Evolutionary conservation across 2,113 vertebrate species (phyloP).

Genomic region (Phalacrocorax aristotelis): DNA sequence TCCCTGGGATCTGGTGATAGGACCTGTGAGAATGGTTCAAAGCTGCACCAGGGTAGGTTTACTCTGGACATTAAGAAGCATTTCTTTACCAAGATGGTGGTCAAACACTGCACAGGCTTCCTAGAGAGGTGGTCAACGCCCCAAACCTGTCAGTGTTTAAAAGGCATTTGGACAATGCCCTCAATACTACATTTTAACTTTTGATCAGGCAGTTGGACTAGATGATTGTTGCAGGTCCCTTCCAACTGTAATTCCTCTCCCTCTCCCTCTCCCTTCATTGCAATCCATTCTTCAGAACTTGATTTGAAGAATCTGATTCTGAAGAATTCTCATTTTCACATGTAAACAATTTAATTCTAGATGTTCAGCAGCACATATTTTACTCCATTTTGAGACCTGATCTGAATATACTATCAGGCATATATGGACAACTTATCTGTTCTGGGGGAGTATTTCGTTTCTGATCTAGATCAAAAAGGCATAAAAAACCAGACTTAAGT

Average conservation of each 20-base stretch:
- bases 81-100: background rate
- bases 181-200: background rate
- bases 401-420: background rate
- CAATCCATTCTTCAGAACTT: background rate
- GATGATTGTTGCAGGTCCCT: too few relatives aligned
- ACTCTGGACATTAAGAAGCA: background rate
- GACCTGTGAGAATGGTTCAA: background rate
- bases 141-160: background rate
- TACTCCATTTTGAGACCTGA: background rate
- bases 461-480: background rate
- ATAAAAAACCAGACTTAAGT: background rate
- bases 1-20: too few relatives aligned
- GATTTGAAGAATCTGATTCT: background rate
- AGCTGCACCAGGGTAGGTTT: rapidly evolving
- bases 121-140: background rate
- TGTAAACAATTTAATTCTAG: background rate
- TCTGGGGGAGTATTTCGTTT: background rate
- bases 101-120: background rate
- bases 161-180: background rate
- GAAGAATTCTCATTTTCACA: background rate
- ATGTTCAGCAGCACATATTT: background rate
- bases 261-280: background rate
- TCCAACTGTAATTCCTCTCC: too few relatives aligned
- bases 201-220: background rate
- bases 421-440: background rate